phyloP scores from a whole-genome alignment of 2,113 vertebrate genomes.

The Galeopterus variegatus region DNA sequence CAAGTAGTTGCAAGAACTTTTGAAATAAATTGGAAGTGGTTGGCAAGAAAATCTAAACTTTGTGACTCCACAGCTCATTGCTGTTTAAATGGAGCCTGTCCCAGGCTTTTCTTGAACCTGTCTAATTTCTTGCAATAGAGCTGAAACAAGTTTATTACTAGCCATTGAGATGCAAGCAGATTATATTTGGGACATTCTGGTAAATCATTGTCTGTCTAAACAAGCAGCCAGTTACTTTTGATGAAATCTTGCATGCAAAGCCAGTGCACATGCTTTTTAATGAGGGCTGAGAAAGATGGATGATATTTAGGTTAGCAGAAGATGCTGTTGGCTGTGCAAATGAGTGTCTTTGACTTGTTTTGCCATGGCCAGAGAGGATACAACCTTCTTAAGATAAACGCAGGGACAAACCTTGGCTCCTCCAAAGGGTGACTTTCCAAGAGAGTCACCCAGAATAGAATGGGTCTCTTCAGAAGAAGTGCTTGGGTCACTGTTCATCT shows the following conservation, averaged over 20 bases:
- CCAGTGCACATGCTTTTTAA: not conserved
- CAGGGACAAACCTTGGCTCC: not conserved
- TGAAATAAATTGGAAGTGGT: slow-evolving; percentile 54
- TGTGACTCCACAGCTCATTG: not conserved
- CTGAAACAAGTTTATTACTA: not conserved
- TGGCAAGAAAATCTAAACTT: not conserved
- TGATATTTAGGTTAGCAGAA: not conserved
- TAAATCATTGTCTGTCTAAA: not conserved
- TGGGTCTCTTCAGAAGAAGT: not conserved
- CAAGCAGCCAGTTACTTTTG: not conserved
- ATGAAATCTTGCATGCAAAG: not conserved
- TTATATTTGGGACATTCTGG: not conserved
- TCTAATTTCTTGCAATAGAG: not conserved
- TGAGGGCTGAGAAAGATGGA: not conserved
- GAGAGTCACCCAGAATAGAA: not conserved
- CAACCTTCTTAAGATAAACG: not conserved
- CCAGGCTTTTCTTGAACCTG: not conserved
- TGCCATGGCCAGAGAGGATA: not conserved
- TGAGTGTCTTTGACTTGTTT: not conserved
- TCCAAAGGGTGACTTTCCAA: too few relatives aligned
- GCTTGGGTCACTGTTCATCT: not conserved
- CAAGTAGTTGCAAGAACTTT: not conserved
- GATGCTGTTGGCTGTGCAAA: not conserved
- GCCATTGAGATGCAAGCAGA: not conserved
- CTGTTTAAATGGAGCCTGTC: not conserved